phyloP scores from a whole-genome alignment of 2,797 vertebrate genomes.

The Erethizon dorsatum region DNA sequence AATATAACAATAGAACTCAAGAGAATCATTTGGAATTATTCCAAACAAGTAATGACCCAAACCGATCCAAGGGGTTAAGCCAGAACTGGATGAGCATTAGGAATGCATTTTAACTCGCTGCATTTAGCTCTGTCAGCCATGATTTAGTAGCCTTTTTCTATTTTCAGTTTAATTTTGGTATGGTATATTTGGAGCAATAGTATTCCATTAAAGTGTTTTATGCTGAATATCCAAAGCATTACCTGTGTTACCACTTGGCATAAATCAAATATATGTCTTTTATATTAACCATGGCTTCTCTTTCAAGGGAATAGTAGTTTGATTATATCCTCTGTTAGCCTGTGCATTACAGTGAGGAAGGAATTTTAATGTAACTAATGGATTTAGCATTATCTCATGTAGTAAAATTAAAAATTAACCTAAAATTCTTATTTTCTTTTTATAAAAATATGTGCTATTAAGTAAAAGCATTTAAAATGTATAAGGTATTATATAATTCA shows the following conservation, averaged over 20 bases:
- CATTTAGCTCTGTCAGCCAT: constrained; percentile 74
- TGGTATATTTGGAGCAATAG: constrained; percentile 77
- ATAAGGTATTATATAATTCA: constrained; percentile 30
- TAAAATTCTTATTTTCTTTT: constrained; percentile 71
- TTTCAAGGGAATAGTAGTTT: constrained; percentile 71
- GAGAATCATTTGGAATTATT: constrained; percentile 79
- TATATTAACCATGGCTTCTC: constrained; percentile 72
- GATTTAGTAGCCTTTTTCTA: constrained; percentile 72
- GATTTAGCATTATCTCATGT: constrained; percentile 74
- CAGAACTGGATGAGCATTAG: constrained; percentile 71
- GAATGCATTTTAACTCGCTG: constrained; percentile 77
- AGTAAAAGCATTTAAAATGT: constrained; percentile 71
- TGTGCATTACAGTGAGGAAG: constrained; percentile 68
- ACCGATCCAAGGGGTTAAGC: constrained; percentile 67
- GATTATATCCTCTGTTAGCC: constrained; percentile 72
- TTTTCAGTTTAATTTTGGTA: constrained; percentile 82
- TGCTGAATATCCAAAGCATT: constrained; percentile 77
- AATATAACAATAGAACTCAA: constrained; percentile 64
- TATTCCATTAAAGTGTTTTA: constrained; percentile 81
- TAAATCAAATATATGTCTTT: constrained; percentile 80
- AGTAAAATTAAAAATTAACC: constrained; percentile 78
- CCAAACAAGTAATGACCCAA: constrained; percentile 76
- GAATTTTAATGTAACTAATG: constrained; percentile 81
- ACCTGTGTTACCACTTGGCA: constrained; percentile 77
- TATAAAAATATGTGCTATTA: constrained; percentile 51